Percentiles rank a stretch among this genome's conserved stretches.
These are phyloP conservation scores for Parauchenoglanis punctatus DNA, from an alignment of 2,797 vertebrate genomes.

Conservation along the genomic window DNA sequence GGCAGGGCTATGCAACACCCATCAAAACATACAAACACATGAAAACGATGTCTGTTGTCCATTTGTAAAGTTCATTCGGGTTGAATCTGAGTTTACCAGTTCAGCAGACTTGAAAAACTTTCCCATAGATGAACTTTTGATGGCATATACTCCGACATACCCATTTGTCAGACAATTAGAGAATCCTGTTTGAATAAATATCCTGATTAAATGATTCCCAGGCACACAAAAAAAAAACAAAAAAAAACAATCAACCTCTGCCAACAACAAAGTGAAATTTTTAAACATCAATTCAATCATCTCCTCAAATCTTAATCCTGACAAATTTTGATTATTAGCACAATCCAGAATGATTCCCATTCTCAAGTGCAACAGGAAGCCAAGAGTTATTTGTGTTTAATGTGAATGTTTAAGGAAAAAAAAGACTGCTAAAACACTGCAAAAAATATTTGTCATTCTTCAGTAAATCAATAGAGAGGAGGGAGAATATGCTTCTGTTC, in stretches of 20 bases:
- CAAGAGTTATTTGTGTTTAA: neutral
- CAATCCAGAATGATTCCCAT: neutral
- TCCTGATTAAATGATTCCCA: neutral
- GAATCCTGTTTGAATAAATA: neutral
- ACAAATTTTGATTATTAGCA: neutral
- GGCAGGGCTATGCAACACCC: neutral
- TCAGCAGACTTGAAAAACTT: neutral
- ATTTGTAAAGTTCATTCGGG: neutral
- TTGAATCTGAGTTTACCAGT: neutral
- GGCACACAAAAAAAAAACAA: neutral
- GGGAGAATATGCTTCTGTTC: slow-evolving; percentile 7
- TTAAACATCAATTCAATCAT: neutral
- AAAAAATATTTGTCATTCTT: slow-evolving; percentile 49
- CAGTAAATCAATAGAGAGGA: slow-evolving; percentile 36
- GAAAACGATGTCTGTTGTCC: neutral
- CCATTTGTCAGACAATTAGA: neutral
- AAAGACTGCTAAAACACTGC: neutral
- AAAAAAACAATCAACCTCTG: neutral
- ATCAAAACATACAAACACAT: neutral
- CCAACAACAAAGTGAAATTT: neutral
- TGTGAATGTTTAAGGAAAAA: slow-evolving; percentile 18
- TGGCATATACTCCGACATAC: neutral
- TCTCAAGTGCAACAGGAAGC: neutral
- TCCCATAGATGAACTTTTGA: neutral
- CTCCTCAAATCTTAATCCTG: neutral